Evolutionary conservation across 2,888 invertebrate species (phyloP).

Genomic region (Pollenia labialis): DNA sequence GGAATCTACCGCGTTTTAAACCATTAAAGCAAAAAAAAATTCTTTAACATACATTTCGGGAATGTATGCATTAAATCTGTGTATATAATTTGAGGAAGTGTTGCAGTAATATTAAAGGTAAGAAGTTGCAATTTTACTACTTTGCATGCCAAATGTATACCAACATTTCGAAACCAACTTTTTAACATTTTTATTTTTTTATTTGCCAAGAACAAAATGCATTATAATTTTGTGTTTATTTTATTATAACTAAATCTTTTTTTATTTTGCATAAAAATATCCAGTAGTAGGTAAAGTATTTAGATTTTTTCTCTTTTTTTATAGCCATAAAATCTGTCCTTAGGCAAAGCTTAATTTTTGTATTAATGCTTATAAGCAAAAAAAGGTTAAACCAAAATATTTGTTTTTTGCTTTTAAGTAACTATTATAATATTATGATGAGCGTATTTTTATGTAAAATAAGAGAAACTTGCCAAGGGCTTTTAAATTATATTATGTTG

Average conservation of each 20-base stretch:
- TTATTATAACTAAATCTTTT: constrained; percentile 33
- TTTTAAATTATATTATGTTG: constrained; percentile 15
- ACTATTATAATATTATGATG: constrained; percentile 20
- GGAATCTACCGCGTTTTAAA: constrained; percentile 35
- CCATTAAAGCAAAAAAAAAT: not conserved
- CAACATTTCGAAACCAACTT: not conserved
- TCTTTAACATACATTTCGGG: constrained; percentile 16
- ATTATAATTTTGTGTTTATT: constrained; percentile 47
- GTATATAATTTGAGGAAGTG: not conserved
- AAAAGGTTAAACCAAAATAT: constrained; percentile 14
- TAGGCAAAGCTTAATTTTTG: constrained; percentile 17
- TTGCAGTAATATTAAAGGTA: constrained; percentile 55
- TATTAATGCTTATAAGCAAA: constrained; percentile 22
- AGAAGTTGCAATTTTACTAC: constrained; percentile 35
- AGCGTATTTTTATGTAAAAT: constrained; percentile 27
- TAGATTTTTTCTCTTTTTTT: constrained; percentile 11
- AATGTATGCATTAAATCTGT: constrained; percentile 7
- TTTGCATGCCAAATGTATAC: not conserved
- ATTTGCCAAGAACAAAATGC: not conserved
- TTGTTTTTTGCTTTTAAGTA: not conserved
- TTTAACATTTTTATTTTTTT: not conserved
- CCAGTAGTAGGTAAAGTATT: constrained; percentile 34
- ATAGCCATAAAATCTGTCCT: constrained; percentile 49
- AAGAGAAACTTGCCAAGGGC: constrained; percentile 11
- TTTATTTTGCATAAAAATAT: constrained; percentile 26